Base-by-base conservation (phyloP, 2,797 vertebrate genomes). In the Sebastolobus alascanus region DNA sequence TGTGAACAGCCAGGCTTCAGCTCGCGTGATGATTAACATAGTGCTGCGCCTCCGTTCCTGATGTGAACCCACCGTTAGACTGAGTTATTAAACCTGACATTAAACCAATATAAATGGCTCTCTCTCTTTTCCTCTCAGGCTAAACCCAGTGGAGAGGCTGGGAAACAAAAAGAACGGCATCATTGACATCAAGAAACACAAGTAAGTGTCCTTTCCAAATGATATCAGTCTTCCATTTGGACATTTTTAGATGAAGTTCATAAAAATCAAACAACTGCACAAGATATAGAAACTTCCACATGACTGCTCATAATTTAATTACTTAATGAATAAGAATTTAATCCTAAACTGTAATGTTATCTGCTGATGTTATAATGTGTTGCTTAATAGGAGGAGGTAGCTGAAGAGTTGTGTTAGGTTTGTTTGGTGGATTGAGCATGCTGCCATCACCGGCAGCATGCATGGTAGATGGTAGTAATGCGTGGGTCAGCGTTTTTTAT, bases 81-180 rank as follows among this genome's bases (percentile, higher is more conserved):
- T 46, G 1, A 8, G 27, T 46, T 50, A 27, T 37, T 29, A 43
- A 67, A 79, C 4, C 2, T 43, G 40, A 71, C 31, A 38, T 50
- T 29, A 43, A 37, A 66, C 11, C 3, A 66, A 22, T 6, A 35
- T 9, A 7, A 18, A 5, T 2, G 10, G 37, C 11, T 37, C 11
- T 37, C 10, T 73, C 22, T 81, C 16, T 54, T 14, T 68, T 33
- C 14, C 37, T 29, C 22, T 66, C 82, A 96, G 96, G 75, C 84
- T 96, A 9, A 96, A 94, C 80, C 96, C 96, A 67, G 94, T 95
- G 60, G 95, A 96, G 84, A 87, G 96, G 52, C 91, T 96, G 64
- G 96, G 96, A 29, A 96, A 96, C 90, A 96, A 96, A 87, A 96
- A 96, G 88, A 95, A 95, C n/a, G 96, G 96, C 65, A 95, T 96